A percentile compares a stretch with the other conserved stretches of the same genome.
These are phyloP conservation scores for Alfaro cultratus DNA, from an alignment of 2,797 vertebrate species.

Conservation along the genomic window DNA sequence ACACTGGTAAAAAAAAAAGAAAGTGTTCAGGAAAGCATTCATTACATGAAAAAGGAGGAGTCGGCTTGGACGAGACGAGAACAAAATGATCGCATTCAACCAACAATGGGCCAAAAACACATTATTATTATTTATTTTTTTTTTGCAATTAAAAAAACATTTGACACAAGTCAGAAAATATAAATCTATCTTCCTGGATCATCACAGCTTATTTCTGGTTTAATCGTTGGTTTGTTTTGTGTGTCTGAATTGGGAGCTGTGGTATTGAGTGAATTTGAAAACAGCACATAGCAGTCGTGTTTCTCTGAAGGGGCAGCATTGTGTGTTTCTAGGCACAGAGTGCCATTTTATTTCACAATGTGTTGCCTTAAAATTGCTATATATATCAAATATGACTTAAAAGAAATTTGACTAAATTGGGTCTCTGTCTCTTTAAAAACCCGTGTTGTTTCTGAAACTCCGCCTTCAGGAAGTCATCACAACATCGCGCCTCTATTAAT, in stretches of 20 bases:
- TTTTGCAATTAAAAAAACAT: neutral
- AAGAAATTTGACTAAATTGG: too few relatives aligned
- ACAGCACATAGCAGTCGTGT: neutral
- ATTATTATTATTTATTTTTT: too few relatives aligned
- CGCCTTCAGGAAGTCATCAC: too few relatives aligned
- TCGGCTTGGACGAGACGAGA: neutral
- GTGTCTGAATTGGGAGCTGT: neutral
- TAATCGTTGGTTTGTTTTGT: neutral
- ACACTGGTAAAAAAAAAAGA: slow-evolving; percentile 18
- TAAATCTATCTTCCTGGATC: neutral
- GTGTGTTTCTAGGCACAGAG: too few relatives aligned
- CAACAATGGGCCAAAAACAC: neutral
- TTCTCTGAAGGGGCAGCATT: neutral
- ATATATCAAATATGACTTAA: too few relatives aligned
- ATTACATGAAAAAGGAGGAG: neutral
- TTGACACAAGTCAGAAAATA: neutral
- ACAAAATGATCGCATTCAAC: neutral
- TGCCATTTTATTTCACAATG: too few relatives aligned
- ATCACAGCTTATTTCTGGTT: neutral
- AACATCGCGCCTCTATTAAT: too few relatives aligned
- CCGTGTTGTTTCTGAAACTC: too few relatives aligned
- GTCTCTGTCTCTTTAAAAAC: too few relatives aligned
- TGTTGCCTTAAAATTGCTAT: too few relatives aligned
- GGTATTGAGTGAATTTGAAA: neutral
- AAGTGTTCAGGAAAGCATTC: slow-evolving; percentile 31